Base-by-base conservation (phyloP, 2,113 vertebrate species). In the Sturnira hondurensis region DNA sequence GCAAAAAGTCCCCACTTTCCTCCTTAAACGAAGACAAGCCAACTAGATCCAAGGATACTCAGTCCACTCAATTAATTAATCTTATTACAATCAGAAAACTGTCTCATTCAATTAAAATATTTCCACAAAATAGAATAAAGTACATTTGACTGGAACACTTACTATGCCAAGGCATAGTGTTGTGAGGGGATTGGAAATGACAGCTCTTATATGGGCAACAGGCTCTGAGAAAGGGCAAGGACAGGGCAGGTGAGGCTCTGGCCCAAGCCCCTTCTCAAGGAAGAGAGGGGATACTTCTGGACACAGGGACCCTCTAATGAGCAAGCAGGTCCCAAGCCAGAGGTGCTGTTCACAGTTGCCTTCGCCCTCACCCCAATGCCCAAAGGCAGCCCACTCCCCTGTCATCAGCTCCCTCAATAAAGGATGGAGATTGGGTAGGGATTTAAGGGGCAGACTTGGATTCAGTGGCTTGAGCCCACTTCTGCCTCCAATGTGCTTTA, bases 51-150 rank as follows among this genome's bases (percentile, higher is more conserved):
- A 96, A 98, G 96, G 96, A 94, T 85, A 96, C 90, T 36, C 41
- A 16, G 7, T 97, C 96, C 92, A 94, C 86, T 96, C 97, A 96
- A 96, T 96, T 97, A 98, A 97, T 98, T 97, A 97, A 94, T 97
- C 96, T 98, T 97, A 97, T 95, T 97, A 97, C 94, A 1, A 20
- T 84, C 95, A 97, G 95, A 93, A 97, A 97, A 97, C 84, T 97
- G 50, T 96, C 22, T 1, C 86, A 98, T 93, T 96, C 96, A 97
- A 97, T 97, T 95, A 97, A 96, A 97, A 92, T 85, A 78, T 96
- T 97, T 98, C 94, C 96, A 93, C 67, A 76, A 71, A 22, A 71
- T 71, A 24, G 22, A 71, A 98, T 3, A 50, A 95, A 97, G 78
- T 47, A 85, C 89, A 78, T 68, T 78, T 28, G 36, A 74, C 63